Conservation (phyloP, 2,113 vertebrate species). For the Myodes glareolus region DNA sequence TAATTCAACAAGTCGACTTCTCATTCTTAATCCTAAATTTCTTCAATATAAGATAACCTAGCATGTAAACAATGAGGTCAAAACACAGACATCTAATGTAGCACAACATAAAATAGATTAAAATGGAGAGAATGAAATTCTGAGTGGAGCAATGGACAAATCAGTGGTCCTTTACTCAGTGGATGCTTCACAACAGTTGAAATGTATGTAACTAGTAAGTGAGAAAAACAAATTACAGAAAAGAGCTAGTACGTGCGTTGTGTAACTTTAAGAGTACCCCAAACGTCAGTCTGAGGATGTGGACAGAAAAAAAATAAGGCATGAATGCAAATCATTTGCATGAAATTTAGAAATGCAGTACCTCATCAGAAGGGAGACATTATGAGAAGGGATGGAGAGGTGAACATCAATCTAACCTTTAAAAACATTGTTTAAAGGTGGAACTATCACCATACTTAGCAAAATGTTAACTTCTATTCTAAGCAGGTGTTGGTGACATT, state of each 20-base stretch:
- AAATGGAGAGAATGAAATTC: not conserved
- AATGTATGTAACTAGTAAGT: not conserved
- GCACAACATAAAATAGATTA: not conserved
- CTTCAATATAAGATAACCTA: not conserved
- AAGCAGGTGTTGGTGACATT: not conserved
- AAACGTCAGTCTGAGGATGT: not conserved
- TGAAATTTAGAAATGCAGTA: not conserved
- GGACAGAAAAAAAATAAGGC: not conserved
- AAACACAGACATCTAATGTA: not conserved
- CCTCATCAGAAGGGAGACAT: not conserved
- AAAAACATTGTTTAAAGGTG: not conserved
- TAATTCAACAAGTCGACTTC: slow-evolving; percentile 3
- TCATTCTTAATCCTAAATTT: not conserved
- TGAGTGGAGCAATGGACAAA: not conserved
- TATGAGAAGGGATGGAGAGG: not conserved
- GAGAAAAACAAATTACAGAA: not conserved
- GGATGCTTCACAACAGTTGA: not conserved
- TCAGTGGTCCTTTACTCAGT: not conserved
- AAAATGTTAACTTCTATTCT: not conserved
- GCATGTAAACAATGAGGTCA: not conserved
- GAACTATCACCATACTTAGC: not conserved
- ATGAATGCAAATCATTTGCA: not conserved
- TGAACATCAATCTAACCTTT: not conserved
- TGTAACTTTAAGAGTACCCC: not conserved
- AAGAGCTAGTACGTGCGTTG: not conserved